These are phyloP conservation scores for Merodon equestris DNA, from an alignment of 2,888 invertebrate genomes.

Conservation along the genomic window DNA sequence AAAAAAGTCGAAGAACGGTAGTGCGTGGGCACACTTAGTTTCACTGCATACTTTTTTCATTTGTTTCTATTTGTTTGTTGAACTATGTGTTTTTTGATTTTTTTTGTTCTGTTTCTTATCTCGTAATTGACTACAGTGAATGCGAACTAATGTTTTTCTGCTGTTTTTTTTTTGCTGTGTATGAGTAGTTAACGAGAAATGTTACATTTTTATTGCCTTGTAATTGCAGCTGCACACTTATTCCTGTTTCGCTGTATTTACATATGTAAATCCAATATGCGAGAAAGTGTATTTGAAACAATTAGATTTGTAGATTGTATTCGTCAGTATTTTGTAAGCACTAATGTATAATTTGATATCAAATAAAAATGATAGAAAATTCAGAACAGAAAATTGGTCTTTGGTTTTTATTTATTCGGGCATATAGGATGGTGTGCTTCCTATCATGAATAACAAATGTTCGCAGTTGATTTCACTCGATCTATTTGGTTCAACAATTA, in stretches of 20 bases:
- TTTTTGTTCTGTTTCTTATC: slow-evolving; percentile 20
- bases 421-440: too few relatives aligned
- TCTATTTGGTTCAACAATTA: too few relatives aligned
- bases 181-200: neutral
- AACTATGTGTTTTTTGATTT: slow-evolving; percentile 30
- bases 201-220: too few relatives aligned
- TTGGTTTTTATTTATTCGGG: too few relatives aligned
- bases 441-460: too few relatives aligned
- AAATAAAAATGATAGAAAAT: slow-evolving; percentile 1
- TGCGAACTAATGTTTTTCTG: neutral
- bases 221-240: too few relatives aligned
- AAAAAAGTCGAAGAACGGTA: slow-evolving; percentile 44
- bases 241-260: slow-evolving; percentile 1
- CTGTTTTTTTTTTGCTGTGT: slow-evolving; percentile 18
- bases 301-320: slow-evolving; percentile 17
- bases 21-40: slow-evolving; percentile 40
- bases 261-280: slow-evolving; percentile 17
- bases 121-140: slow-evolving; percentile 5
- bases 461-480: too few relatives aligned
- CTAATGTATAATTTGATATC: slow-evolving; percentile 30
- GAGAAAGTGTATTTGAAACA: neutral
- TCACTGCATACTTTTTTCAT: slow-evolving; percentile 37
- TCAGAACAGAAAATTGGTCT: too few relatives aligned
- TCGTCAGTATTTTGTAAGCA: slow-evolving; percentile 31
- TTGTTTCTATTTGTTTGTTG: slow-evolving; percentile 14